Evolutionary conservation across 2,888 invertebrate genomes (phyloP), one percentile per base, ranked within the genome.

Genomic region (Pristionchus mayeri): DNA sequence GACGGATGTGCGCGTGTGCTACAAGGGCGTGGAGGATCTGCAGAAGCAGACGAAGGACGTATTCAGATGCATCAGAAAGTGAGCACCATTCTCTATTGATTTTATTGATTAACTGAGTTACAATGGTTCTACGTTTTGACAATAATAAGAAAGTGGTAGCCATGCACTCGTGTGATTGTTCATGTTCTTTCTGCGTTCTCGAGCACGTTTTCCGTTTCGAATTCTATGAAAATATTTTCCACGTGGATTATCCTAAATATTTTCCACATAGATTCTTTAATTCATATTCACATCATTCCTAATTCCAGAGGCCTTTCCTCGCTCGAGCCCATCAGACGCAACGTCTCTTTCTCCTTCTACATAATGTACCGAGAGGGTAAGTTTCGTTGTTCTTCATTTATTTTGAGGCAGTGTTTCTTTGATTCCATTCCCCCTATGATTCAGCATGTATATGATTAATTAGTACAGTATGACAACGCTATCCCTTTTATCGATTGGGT

Each of bases 281-380:
- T 57, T n/a, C n/a, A n/a, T 44, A 9, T 44, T 44, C 44, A 44
- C 13, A 57, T 57, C 21, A 57, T 21, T 57, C 21, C n/a, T n/a
- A 57, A 57, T 54, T 27, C 2, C 76, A 48, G 76, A 30, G 76
- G 76, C 30, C 48, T 76, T 4, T 76, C 76, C 11, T n/a, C 76
- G 27, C 48, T 76, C 48, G 48, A 76, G 44, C 48, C 76, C 27
- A 76, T 76, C 76, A 76, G 48, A 3, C 48, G 48, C 48, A 76
- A 76, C 48, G 76, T 50, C 27, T 76, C 76, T 37, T 76, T 44
- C 76, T 76, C 76, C 27, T 48, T 76, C 48, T 76, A 76, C 48
- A 44, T 76, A 44, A 76, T 24, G 48, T 50, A 76, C 16, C 27
- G 76, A 0, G 48, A 76, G 3, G 48, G 76, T 76, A 27, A 76